Evolutionary conservation across 2,797 vertebrate genomes (phyloP).

Genomic region (Cichlasoma orientale): DNA sequence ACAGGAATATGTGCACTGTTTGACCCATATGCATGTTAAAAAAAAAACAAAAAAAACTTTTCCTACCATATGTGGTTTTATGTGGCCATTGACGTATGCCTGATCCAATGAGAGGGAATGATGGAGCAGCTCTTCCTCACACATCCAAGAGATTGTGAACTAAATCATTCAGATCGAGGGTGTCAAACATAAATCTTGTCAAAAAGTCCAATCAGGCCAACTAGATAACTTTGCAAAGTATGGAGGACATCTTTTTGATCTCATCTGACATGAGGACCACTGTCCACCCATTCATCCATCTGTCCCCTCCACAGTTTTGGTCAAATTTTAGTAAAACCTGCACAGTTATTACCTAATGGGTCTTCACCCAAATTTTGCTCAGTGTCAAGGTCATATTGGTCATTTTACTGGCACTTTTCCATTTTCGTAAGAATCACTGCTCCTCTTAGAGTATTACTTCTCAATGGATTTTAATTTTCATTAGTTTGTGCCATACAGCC

Average conservation of each 20-base stretch:
- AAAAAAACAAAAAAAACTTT: conserved; percentile 1
- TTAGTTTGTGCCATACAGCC: not conserved
- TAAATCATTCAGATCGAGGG: not conserved
- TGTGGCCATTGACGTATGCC: conserved; percentile 40
- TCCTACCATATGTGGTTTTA: conserved; percentile 22
- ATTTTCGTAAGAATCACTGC: not conserved
- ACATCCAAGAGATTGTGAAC: conserved; percentile 14
- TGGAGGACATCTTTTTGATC: not conserved
- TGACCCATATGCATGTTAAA: not conserved
- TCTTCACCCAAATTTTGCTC: not conserved
- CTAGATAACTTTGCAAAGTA: not conserved
- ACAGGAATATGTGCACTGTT: not conserved
- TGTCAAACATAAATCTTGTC: not conserved
- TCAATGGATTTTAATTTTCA: not conserved
- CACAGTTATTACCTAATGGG: not conserved
- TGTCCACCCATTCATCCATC: not conserved
- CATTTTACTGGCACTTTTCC: not conserved
- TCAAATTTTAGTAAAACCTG: not conserved
- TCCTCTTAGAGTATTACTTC: not conserved
- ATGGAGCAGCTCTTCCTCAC: conserved; percentile 30
- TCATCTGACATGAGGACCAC: not conserved
- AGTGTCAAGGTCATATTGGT: not conserved
- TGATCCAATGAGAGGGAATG: conserved; percentile 26
- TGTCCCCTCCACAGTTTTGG: not conserved
- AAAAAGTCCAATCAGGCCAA: not conserved